phyloP scores from a whole-genome alignment of 1,140 invertebrate genomes.

The Euborellia annulipes region DNA sequence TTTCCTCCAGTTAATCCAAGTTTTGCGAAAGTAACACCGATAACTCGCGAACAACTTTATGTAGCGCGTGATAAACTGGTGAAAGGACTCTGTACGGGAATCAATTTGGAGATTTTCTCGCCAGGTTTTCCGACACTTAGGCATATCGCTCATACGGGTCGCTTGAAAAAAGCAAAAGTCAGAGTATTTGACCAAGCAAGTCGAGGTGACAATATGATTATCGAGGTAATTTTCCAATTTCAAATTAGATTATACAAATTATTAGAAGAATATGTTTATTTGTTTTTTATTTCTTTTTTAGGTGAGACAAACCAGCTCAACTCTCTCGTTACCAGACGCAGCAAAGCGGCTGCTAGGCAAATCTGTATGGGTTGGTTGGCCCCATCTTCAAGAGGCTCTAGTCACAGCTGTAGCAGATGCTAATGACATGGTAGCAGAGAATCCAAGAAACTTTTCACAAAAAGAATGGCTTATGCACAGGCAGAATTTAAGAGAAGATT shows the following conservation, averaged over 20 bases:
- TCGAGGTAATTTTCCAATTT: conserved; percentile 33
- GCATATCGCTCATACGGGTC: conserved; percentile 60
- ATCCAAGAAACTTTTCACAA: not conserved
- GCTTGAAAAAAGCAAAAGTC: conserved; percentile 47
- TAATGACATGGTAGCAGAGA: not conserved
- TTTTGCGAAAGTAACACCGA: conserved; percentile 31
- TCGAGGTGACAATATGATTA: conserved; percentile 64
- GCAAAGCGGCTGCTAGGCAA: conserved; percentile 51
- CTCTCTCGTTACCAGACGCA: conserved; percentile 26
- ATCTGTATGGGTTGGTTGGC: conserved; percentile 70
- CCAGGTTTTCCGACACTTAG: conserved; percentile 84
- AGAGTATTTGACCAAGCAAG: conserved; percentile 79
- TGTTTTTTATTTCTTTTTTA: too few species aligned
- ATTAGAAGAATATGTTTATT: too few species aligned
- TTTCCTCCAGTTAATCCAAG: conserved; percentile 45
- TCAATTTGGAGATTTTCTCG: conserved; percentile 52
- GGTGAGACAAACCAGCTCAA: conserved; percentile 21
- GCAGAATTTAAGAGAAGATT: too few species aligned
- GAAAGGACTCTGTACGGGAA: conserved; percentile 57
- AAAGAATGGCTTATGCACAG: too few species aligned
- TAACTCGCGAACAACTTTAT: conserved; percentile 41
- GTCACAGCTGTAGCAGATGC: conserved; percentile 1
- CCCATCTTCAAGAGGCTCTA: conserved; percentile 59
- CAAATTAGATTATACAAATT: too few species aligned
- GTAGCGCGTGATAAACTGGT: conserved; percentile 42